Base-by-base conservation (phyloP, 2,888 invertebrate genomes). In the Drosophila colorata region DNA sequence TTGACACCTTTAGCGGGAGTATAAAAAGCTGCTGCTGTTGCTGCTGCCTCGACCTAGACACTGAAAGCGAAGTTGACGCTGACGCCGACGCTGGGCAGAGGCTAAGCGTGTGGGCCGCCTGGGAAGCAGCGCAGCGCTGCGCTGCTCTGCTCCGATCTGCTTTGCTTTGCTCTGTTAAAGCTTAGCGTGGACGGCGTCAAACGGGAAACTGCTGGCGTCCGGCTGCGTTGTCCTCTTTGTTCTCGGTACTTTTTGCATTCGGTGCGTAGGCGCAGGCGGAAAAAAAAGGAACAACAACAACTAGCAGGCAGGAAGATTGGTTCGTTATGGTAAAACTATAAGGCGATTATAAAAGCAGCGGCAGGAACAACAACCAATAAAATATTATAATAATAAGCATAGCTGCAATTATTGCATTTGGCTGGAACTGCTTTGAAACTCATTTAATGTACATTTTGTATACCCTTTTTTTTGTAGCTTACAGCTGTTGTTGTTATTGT, bases 21-120 rank as follows among this genome's bases (percentile, higher is more conserved):
- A 56, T 37, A 48, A 53, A 79, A 76, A 80, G 51, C 63, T 46
- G 75, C 46, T 57, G 41, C 20, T 20, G 65, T 35, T 33, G 41
- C 37, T 56, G 61, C 60, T 83, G 64, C 80, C 84, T 86, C 85
- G 85, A 85, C 85, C 88, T 88, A 88, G 88, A 88, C 88, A 82
- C 80, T 83, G 88, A 83, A 82, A 68, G 69, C 60, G 35, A 43
- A 43, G 52, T 49, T 59, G 52, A 43, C 53, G 70, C 18, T 14
- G 37, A 14, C 16, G 38, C 7, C 53, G 53, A 51, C 31, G 60
- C 58, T 28, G 40, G 38, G 8, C 46, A 52, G 61, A 38, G 8
- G 9, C 52, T 20, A 7, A n/a, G 13, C 23, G 23, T 18, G 43
- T 23, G 53, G 20, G 9, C 13, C 4, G 16, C 8, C n/a, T 16